Base-by-base conservation (phyloP, 2,113 vertebrate species). In the Antidorcas marsupialis region DNA sequence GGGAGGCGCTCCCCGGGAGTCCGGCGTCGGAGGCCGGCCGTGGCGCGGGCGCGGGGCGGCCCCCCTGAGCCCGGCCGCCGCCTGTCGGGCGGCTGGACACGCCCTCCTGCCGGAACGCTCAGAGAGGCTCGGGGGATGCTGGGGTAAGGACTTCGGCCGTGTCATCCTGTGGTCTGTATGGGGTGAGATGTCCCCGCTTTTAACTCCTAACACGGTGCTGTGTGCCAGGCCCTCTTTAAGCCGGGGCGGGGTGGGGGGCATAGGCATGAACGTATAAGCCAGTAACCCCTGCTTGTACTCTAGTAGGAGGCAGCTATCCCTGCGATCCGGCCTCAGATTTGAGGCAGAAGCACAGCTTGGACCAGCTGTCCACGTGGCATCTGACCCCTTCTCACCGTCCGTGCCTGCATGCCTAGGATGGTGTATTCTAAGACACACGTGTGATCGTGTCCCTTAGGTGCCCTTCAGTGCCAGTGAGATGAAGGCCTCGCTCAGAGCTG, bases 21-120 rank as follows among this genome's bases (percentile, higher is more conserved):
- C 67, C 4, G 14, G 0, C 7, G 39, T 1, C 36, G 13, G 60
- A 1, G 39, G 28, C 14, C 14, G 9, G 64, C 64, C 55, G 62
- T 7, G 25, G 36, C 36, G 25, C 52, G 23, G 27, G 27, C 16
- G 12, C 2, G 81, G 57, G 50, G 4, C 59, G 4, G 1, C 59
- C 21, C 33, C 53, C 0, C 60, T 1, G 14, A 43, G 39, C 57
- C 50, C 27, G 1, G 50, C 7, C 27, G 23, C 15, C 36, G 0
- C 28, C 52, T 23, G 52, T 5, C 6, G 60, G 28, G 0, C 3
- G n/a, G 3, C 9, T 28, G 45, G 14, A 28, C 5, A 27, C 2
- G 8, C 21, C 43, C 30, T 36, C 83, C 45, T 28, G 11, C 6
- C 9, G n/a, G n/a, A 2, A 5, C 45, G n/a, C 28, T 21, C 85